Conservation (phyloP, 2,113 vertebrate species). For the Puffinus mauretanicus region DNA sequence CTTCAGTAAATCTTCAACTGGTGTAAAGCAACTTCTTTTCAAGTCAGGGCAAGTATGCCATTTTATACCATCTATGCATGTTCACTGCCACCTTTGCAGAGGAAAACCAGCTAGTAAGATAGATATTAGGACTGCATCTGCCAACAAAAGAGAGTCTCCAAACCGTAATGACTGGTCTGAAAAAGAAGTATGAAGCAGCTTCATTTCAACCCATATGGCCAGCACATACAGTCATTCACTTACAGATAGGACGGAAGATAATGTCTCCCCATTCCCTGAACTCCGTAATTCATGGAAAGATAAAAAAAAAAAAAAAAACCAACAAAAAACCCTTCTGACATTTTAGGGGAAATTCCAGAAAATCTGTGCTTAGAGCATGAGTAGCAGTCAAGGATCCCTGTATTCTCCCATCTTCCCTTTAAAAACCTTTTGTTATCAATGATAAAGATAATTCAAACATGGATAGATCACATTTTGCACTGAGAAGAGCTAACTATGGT, state of each 20-base stretch:
- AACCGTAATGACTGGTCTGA: neutral
- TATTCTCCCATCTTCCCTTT: neutral
- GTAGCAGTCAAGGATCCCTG: neutral
- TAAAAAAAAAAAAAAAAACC: neutral
- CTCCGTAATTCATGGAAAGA: neutral
- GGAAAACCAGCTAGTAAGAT: neutral
- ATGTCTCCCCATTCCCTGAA: neutral
- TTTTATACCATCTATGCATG: neutral
- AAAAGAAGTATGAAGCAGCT: neutral
- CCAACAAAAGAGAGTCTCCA: neutral
- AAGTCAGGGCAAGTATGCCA: neutral
- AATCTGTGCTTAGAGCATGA: neutral
- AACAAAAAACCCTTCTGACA: no score
- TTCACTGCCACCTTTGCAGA: neutral
- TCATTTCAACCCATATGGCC: neutral
- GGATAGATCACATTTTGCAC: neutral
- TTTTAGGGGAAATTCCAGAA: neutral
- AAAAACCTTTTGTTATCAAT: neutral
- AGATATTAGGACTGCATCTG: neutral
- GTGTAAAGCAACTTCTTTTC: neutral
- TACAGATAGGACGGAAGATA: neutral
- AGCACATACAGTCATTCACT: neutral
- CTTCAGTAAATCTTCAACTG: neutral
- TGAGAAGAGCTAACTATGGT: neutral
- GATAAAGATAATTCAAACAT: neutral